Evolutionary conservation across 2,888 invertebrate species (phyloP), one percentile per base, ranked within the genome.

Genomic region (Asteroscopus sphinx): DNA sequence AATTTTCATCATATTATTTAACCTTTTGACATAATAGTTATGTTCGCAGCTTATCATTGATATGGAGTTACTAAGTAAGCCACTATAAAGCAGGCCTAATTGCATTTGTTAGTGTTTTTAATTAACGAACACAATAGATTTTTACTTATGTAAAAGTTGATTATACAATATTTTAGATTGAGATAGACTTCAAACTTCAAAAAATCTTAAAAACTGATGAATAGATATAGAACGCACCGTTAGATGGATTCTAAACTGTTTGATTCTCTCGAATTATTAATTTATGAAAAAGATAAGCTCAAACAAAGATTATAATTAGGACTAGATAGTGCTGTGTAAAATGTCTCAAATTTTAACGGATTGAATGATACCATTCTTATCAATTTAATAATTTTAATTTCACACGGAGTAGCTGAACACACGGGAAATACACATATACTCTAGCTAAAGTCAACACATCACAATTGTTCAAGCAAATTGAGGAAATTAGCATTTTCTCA

Each of bases 391-490:
- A 21, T 21, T 21, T 21, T 6, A 21, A 21, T 21, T 21, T 1
- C 13, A 13, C 13, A 33, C 0, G 5, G 21, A 40, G 21, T 12
- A 36, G 12, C n/a, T 32, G 15, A 28, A 17, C 1, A 44, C 3
- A 55, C 28, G n/a, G 16, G n/a, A 12, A 6, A 41, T 13, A n/a
- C 42, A 12, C 4, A 3, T n/a, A n/a, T 28, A 11, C n/a, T 54
- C 11, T 40, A 40, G 4, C 39, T 44, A 26, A 33, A 28, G 15
- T 35, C 40, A 48, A 64, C 41, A 35, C 21, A 57, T 54, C 16
- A 60, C 73, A 72, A 35, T 60, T 81, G 76, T 47, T 45, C 65
- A 79, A 79, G 82, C 74, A 83, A 68, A 8, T 56, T 33, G 33
- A 67, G 59, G 65, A 68, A 72, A 77, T 72, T 66, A 55, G 52